Percentiles rank a stretch among this genome's conserved stretches.
Conservation (phyloP, 2,113 vertebrate genomes). For the Mesocricetus auratus region DNA sequence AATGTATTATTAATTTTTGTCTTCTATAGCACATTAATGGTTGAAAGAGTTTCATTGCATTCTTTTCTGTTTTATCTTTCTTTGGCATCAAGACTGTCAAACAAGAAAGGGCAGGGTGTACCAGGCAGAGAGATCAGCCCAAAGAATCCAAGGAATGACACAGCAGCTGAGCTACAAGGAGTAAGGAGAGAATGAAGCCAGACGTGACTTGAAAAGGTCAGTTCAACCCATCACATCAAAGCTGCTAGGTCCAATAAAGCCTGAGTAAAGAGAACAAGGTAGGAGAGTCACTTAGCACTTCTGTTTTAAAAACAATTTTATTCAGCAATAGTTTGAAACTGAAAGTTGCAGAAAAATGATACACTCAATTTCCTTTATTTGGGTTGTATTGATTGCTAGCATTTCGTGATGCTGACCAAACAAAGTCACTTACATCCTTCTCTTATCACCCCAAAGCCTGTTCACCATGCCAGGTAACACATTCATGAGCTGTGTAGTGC, state of each 20-base stretch:
- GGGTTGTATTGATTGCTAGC: background rate
- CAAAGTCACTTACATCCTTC: background rate
- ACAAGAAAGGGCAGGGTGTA: background rate
- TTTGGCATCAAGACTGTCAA: slow-evolving; percentile 9
- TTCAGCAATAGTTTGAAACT: background rate
- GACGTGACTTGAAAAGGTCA: background rate
- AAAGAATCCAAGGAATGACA: background rate
- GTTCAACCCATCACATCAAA: background rate
- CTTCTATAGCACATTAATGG: background rate
- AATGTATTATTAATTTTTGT: slow-evolving; percentile 53
- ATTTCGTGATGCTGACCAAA: background rate
- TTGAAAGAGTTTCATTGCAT: background rate
- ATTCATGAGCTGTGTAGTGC: background rate
- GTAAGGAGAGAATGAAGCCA: background rate
- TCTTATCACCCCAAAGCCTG: background rate
- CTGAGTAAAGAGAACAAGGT: background rate
- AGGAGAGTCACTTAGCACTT: too few relatives aligned
- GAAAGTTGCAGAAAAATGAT: background rate
- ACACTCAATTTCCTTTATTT: background rate
- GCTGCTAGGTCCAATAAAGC: too few relatives aligned
- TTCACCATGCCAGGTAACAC: background rate
- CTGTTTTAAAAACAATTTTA: background rate
- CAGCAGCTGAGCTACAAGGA: too few relatives aligned
- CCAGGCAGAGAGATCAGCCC: background rate
- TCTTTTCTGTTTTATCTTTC: slow-evolving; percentile 44